Base-by-base conservation (phyloP, 2,888 invertebrate genomes). In the Cepaea hortensis region DNA sequence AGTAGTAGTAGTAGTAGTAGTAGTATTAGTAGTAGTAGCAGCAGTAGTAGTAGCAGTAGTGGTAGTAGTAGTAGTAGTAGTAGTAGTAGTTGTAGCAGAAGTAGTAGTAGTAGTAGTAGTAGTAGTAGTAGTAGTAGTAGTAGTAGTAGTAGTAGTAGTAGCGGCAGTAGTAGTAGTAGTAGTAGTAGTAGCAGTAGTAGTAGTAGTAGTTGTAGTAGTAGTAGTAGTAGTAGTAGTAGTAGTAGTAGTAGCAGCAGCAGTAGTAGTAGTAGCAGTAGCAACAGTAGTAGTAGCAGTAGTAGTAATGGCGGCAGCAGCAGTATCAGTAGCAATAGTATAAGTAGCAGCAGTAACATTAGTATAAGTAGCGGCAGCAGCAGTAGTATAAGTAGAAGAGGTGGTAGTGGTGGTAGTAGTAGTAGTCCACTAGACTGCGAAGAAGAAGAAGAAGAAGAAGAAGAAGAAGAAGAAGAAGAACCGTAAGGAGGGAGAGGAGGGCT, bases 91-190 rank as follows among this genome's bases (percentile, higher is more conserved):
- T 65, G n/a, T n/a, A n/a, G n/a, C n/a, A n/a, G n/a, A n/a, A 65
- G 65, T 65, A 65, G 65, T 65, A 65, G 65, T 65, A 65, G 18
- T 65, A 65, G 65, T 65, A 65, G 65, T 65, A 65, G 18, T 35
- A 35, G 35, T 35, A 35, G 35, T 35, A 35, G 35, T 35, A 1
- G 35, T 35, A 35, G 35, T 1, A 13, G 65, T 62, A 80, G 80
- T 61, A 80, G 80, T n/a, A 80, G 80, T 61, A 50, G 50, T n/a
- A 80, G 80, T 61, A 80, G 80, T 23, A 80, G 80, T 76, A 61
- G 80, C 61, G 9, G 61, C 2, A 80, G 80, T 61, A 80, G 80
- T n/a, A 80, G 80, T 61, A 50, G 50, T n/a, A 80, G 80, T 61
- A 80, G 80, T 23, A 80, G 80, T 76, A 61, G 80, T 3, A 80